These are phyloP conservation scores for Tenebrosternarchus preto DNA, from an alignment of 2,113 vertebrate genomes.

Conservation along the genomic window DNA sequence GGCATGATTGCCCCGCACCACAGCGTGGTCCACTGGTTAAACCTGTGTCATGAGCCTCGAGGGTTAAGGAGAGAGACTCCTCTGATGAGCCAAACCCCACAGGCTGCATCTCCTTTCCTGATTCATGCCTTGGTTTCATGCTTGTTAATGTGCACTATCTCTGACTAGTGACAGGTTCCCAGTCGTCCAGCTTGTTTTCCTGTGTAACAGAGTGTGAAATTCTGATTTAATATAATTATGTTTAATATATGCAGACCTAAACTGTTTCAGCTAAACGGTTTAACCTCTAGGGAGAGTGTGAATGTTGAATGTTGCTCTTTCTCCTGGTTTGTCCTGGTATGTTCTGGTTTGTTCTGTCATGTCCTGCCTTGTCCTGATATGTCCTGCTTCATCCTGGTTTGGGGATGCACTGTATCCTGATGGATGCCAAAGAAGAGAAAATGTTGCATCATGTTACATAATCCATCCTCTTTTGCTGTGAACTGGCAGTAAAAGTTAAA, in stretches of 20 bases:
- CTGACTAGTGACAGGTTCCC: constrained; percentile 21
- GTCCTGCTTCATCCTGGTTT: background rate
- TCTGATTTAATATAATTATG: background rate
- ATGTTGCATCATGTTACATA: constrained; percentile 16
- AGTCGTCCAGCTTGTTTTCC: background rate
- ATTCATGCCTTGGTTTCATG: constrained; percentile 25
- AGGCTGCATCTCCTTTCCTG: constrained; percentile 34
- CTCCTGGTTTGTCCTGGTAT: no score
- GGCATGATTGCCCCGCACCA: background rate
- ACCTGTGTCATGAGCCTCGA: background rate
- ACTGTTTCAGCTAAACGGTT: background rate
- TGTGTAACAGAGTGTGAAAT: constrained; percentile 11
- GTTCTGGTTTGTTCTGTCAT: no score
- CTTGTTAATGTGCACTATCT: background rate
- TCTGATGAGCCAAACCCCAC: constrained; percentile 6
- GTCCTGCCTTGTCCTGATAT: no score
- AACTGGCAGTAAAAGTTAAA: constrained; percentile 7
- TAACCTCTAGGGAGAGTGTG: background rate
- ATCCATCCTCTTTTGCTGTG: constrained; percentile 13
- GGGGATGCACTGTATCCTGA: background rate
- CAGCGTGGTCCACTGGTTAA: background rate
- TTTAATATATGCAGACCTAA: background rate
- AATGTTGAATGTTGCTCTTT: no score
- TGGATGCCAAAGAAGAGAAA: background rate
- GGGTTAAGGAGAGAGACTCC: background rate